Conservation (phyloP, 2,113 vertebrate species). For the Crotalus helleri region DNA sequence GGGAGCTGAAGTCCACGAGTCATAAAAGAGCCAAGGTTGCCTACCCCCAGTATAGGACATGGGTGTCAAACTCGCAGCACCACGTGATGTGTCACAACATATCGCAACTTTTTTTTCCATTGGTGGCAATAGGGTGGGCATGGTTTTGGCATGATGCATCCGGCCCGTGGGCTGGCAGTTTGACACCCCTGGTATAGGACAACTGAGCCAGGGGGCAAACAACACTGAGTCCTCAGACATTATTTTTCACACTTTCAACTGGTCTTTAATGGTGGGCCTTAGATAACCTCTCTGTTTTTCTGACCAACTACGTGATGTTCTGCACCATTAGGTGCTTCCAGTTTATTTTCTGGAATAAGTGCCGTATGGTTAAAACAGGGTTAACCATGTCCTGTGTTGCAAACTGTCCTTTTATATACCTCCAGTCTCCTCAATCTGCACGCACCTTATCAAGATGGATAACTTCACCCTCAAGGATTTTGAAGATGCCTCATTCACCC, state of each 20-base stretch:
- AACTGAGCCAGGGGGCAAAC: not conserved
- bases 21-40: too few relatives aligned
- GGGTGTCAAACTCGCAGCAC: too few relatives aligned
- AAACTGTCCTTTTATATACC: not conserved
- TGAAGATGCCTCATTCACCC: not conserved
- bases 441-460: not conserved
- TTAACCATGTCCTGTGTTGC: not conserved
- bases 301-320: not conserved
- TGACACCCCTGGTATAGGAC: not conserved
- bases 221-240: not conserved
- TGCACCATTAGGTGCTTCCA: not conserved
- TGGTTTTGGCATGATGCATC: too few relatives aligned
- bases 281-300: not conserved
- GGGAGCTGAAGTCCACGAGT: too few relatives aligned
- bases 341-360: not conserved
- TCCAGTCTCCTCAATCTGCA: not conserved
- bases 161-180: too few relatives aligned
- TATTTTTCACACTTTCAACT: not conserved
- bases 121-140: too few relatives aligned
- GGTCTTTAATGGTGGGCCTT: not conserved
- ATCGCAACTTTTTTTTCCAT: too few relatives aligned
- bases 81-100: too few relatives aligned
- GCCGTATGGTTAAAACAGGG: not conserved
- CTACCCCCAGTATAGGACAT: too few relatives aligned
- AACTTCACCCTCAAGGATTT: not conserved